Evolutionary conservation across 2,888 invertebrate species (phyloP).

Genomic region (Ceraclea dissimilis): DNA sequence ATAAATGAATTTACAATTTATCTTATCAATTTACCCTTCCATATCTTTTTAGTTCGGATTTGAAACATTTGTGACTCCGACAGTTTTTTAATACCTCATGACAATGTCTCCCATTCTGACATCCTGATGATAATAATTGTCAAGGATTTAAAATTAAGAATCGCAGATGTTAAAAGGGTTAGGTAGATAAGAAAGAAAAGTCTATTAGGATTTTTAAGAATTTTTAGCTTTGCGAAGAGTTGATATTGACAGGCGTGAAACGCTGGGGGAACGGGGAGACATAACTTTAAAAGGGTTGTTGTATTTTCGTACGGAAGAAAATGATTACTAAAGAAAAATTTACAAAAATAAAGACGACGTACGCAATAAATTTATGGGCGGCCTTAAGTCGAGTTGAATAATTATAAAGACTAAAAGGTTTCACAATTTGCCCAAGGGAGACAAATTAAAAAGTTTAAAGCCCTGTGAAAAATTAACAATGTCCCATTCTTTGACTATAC

Average conservation of each 20-base stretch:
- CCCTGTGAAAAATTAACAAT: conserved; percentile 8
- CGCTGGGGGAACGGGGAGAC: conserved; percentile 30
- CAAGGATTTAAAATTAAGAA: not conserved
- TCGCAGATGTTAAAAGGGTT: not conserved
- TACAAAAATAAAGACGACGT: conserved; percentile 25
- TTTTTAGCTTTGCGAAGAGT: conserved; percentile 36
- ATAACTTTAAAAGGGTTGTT: conserved; percentile 23
- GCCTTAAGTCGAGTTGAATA: conserved; percentile 34
- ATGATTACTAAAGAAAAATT: conserved; percentile 23
- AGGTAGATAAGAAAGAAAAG: not conserved
- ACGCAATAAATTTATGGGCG: conserved; percentile 25
- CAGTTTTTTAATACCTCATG: too few relatives aligned
- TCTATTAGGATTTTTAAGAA: conserved; percentile 12
- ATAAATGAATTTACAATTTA: too few relatives aligned
- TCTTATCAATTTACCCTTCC: too few relatives aligned
- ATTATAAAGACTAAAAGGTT: conserved; percentile 34
- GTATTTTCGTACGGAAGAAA: conserved; percentile 12
- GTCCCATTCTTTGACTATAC: not conserved
- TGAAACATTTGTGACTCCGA: too few relatives aligned
- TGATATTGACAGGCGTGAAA: conserved; percentile 53
- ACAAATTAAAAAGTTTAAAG: conserved; percentile 18
- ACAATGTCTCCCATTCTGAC: not conserved
- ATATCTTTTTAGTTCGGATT: too few relatives aligned
- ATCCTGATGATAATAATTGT: not conserved
- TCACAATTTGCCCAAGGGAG: conserved; percentile 19